Evolutionary conservation across 2,888 invertebrate genomes (phyloP).

Genomic region (Amblyteles armatorius): DNA sequence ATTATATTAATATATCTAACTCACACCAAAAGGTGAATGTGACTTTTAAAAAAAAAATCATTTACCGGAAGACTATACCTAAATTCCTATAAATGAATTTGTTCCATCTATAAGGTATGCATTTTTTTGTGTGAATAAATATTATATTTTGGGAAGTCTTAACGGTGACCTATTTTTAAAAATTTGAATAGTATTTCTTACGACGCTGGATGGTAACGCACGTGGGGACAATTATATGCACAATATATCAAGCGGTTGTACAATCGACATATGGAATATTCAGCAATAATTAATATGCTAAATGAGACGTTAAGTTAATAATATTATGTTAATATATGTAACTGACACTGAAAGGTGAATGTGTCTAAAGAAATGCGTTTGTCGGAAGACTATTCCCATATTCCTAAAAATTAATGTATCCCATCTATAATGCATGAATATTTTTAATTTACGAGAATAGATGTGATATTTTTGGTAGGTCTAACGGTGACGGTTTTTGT

Average conservation of each 20-base stretch:
- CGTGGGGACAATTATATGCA: neutral
- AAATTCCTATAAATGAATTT: neutral
- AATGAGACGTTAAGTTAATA: too few relatives aligned
- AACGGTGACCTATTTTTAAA: neutral
- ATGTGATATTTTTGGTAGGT: neutral
- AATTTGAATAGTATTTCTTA: neutral
- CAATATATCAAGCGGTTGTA: neutral
- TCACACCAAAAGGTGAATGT: neutral
- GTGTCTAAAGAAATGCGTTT: too few relatives aligned
- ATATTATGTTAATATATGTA: too few relatives aligned
- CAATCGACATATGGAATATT: neutral
- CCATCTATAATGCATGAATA: too few relatives aligned
- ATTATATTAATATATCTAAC: neutral
- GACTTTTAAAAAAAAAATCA: neutral
- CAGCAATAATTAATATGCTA: neutral
- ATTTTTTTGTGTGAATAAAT: neutral
- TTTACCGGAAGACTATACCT: too few relatives aligned
- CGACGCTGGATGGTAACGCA: neutral
- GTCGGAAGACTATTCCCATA: too few relatives aligned
- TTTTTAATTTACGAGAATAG: neutral
- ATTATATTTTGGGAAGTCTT: neutral
- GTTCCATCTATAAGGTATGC: too few relatives aligned
- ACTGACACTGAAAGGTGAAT: too few relatives aligned
- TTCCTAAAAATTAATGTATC: too few relatives aligned
- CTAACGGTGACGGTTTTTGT: constrained; percentile 35